Evolutionary conservation across 2,888 invertebrate species (phyloP), one percentile per base, ranked within the genome.

Genomic region (Tineola bisselliella): DNA sequence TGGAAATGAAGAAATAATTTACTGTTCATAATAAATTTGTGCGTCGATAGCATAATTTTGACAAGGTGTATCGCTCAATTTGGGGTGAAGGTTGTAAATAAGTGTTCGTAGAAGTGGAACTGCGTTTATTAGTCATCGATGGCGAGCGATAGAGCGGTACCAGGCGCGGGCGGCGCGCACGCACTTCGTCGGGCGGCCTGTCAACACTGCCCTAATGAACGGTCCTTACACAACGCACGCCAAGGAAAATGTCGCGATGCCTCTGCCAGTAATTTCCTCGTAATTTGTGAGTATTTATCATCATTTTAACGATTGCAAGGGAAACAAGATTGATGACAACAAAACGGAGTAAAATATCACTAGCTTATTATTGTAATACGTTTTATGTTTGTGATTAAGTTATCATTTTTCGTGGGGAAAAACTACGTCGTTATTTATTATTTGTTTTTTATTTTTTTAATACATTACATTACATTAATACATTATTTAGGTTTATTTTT

Each of bases 151-250:
- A 86, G 73, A 76, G 72, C 74, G 81, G 86, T 77, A 79, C 86
- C 78, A 77, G 74, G 73, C 73, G 81, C 82, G 80, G 78, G 76
- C 75, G 74, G 80, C 81, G 84, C 86, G 84, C 86, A 84, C 86
- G 84, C 86, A 84, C 81, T 70, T 68, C 18, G 1, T 2, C 44
- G 31, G 48, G 30, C 52, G n/a, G 30, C 30, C 82, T 87, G 87
- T 87, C 87, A 84, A 84, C 87, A 81, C 84, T 74, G 77, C 79
- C 77, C 83, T 87, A 87, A 87, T 86, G 86, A 82, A 87, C 84
- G 84, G 80, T 83, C 78, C 81, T 84, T 84, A 84, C 75, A 79
- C 79, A 81, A 84, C 82, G 82, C 84, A 84, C 84, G 84, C 81
- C 13, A 58, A 33, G 58, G 58, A 54, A 82, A 83, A 83, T 82